Evolutionary conservation across 2,113 vertebrate species (phyloP).

Genomic region (Platichthys stellatus): DNA sequence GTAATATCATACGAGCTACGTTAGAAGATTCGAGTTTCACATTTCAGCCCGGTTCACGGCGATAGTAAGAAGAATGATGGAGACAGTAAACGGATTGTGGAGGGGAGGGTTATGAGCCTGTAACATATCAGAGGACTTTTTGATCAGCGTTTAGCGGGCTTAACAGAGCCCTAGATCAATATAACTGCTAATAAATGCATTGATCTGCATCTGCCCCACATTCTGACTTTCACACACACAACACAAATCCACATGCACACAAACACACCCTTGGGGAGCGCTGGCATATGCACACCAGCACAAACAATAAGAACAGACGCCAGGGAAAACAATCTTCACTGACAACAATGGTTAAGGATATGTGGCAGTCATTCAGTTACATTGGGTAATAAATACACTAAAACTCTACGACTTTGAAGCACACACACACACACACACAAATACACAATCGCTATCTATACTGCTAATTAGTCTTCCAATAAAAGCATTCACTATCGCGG

Average conservation of each 20-base stretch:
- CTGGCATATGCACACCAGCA: not conserved
- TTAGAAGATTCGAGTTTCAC: conserved; percentile 39
- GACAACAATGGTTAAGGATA: conserved; percentile 10
- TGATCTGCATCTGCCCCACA: conserved; percentile 60
- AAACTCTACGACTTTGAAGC: conserved; percentile 37
- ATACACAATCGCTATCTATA: conserved; percentile 37
- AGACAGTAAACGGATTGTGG: conserved; percentile 50
- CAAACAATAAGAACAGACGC: conserved; percentile 19
- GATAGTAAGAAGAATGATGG: conserved; percentile 54
- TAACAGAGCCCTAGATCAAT: conserved; percentile 71
- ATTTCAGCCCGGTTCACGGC: conserved; percentile 36
- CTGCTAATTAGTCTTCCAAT: conserved; percentile 68
- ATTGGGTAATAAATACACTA: conserved; percentile 7
- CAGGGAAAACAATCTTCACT: conserved; percentile 1
- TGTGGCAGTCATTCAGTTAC: conserved; percentile 7
- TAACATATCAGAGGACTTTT: conserved; percentile 61
- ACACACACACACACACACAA: not conserved
- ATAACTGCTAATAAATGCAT: conserved; percentile 69
- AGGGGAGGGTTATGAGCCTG: conserved; percentile 37
- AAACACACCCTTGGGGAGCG: no score
- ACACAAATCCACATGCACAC: conserved; percentile 8
- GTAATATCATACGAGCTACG: conserved; percentile 43
- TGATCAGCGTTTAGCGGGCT: conserved; percentile 67
- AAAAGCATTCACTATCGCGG: conserved; percentile 30
- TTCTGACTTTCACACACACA: conserved; percentile 4